Evolutionary conservation across 2,888 invertebrate genomes (phyloP), one percentile per base, ranked within the genome.

Genomic region (Xestia rhomboidea): DNA sequence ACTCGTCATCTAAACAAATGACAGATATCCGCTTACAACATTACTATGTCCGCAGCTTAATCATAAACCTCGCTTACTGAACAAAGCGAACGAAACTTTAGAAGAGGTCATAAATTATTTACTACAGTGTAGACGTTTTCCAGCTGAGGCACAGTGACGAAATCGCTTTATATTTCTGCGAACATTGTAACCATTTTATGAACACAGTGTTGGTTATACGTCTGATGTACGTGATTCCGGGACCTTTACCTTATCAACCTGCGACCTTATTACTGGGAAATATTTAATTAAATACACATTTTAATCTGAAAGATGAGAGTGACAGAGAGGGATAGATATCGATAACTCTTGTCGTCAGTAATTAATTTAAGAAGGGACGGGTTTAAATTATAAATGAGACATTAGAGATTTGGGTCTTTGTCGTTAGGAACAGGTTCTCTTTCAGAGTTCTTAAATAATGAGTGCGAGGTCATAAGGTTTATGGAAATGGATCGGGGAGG

Each of bases 191-290:
- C 44, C 62, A 44, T 74, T 69, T 69, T 79, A 60, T 27, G n/a
- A 66, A 38, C 78, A 60, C 81, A 30, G 80, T 76, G 63, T 80
- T 51, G 49, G 46, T 30, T 69, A 34, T 77, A 74, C 54, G 21
- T 46, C 62, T 41, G 21, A 66, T 72, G 75, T 41, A 69, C 84
- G 85, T 83, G 72, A 83, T 81, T 86, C 73, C 24, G 81, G 87
- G 89, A 86, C 88, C 87, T 88, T 89, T 89, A 90, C 90, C 91
- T 89, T 88, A 86, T 92, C 93, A 91, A 92, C 93, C 93, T 92
- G 82, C 90, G 92, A 93, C 92, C 93, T 90, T 87, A 92, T 93
- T 93, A 90, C 83, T 77, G 77, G 84, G 84, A 83, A 86, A 88
- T 81, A 83, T 89, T 88, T 87, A 85, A 87, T 88, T 86, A 88